Base-by-base conservation (phyloP, 2,888 invertebrate genomes). In the Luffia ferchaultella region DNA sequence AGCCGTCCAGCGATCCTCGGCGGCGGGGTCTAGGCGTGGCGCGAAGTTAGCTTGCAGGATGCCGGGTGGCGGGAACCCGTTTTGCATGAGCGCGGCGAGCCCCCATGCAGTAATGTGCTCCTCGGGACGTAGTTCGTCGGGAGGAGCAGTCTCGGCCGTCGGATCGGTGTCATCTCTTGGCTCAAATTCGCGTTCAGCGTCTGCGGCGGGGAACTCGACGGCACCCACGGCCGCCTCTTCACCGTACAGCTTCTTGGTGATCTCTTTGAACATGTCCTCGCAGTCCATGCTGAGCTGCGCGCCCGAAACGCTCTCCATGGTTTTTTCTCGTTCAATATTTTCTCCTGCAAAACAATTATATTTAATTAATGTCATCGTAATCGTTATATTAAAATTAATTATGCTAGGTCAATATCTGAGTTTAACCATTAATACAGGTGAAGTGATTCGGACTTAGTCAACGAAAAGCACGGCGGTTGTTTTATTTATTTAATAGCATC, bases 251-350 rank as follows among this genome's bases (percentile, higher is more conserved):
- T 95, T 95, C 73, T 93, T 89, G 56, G 95, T 95, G 68, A 95
- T 95, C 87, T 95, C 95, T 76, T 95, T 95, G 74, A 93, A 93
- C 90, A 93, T 93, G 70, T 93, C 93, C 79, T 93, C 93, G 83
- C 93, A 88, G 75, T 89, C 89, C 77, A 89, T 85, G 65, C 88
- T 85, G 64, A 86, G 85, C 59, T 87, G 75, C 50, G 87, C 75
- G 66, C 72, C 66, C 62, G 66, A 68, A 55, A 67, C 75, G 54
- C 75, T 71, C 54, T 76, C 85, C 73, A 42, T 42, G n/a, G n/a
- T n/a, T n/a, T n/a, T n/a, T n/a, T n/a, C n/a, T n/a, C n/a, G n/a
- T n/a, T n/a, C n/a, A n/a, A n/a, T n/a, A n/a, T n/a, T n/a, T n/a
- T n/a, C n/a, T n/a, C n/a, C n/a, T n/a, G n/a, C n/a, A n/a, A n/a